Conservation (phyloP, 2,113 vertebrate species). For the Strigops habroptila region DNA sequence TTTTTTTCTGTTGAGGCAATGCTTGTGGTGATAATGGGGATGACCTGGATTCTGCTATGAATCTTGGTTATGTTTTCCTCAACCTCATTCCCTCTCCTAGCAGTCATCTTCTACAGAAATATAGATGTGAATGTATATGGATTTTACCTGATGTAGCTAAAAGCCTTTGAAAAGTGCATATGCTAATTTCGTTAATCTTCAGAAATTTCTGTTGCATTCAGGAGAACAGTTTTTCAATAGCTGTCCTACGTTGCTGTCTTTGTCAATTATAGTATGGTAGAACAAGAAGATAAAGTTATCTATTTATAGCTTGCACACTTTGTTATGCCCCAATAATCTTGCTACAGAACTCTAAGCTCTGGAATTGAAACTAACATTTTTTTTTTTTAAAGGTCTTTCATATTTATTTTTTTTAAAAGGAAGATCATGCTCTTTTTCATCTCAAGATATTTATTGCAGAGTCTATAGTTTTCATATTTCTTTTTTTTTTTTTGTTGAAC, state of each 20-base stretch:
- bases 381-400: background rate
- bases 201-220: accelerated
- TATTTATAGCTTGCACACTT: background rate
- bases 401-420: background rate
- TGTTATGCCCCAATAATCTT: background rate
- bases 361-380: background rate
- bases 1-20: background rate
- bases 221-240: background rate
- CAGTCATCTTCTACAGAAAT: background rate
- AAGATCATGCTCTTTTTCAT: background rate
- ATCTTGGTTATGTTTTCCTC: background rate
- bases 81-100: background rate
- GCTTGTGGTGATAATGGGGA: background rate
- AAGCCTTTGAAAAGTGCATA: background rate
- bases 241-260: background rate
- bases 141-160: background rate
- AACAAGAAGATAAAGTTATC: background rate
- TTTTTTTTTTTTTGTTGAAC: background rate
- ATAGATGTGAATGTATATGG: background rate
- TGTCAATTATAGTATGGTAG: background rate
- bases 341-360: background rate
- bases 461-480: background rate
- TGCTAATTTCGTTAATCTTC: background rate
- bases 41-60: background rate
- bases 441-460: background rate